phyloP scores from a whole-genome alignment of 2,113 vertebrate genomes.

The Misgurnus mizolepis region DNA sequence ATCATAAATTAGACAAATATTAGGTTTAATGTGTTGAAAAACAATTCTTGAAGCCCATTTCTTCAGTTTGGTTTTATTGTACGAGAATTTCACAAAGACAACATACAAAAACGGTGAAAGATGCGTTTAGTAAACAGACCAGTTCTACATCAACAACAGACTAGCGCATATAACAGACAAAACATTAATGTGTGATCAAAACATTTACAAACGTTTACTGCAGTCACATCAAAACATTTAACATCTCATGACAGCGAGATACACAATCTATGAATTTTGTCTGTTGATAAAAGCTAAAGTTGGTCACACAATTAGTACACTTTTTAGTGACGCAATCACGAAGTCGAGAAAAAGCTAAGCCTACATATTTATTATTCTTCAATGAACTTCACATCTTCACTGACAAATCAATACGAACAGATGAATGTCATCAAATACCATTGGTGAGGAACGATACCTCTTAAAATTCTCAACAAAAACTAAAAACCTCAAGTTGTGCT shows the following conservation, averaged over 20 bases:
- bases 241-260: slow-evolving; percentile 2
- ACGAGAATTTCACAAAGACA: slow-evolving; percentile 7
- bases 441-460: neutral
- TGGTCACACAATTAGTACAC: neutral
- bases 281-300: neutral
- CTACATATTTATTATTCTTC: slow-evolving; percentile 20
- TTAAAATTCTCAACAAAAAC: slow-evolving; percentile 3
- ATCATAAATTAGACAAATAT: no score
- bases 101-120: neutral
- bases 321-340: slow-evolving; percentile 1
- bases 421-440: slow-evolving; percentile 33
- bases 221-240: neutral
- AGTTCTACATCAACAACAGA: neutral
- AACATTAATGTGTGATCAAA: neutral
- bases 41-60: neutral
- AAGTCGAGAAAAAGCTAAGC: neutral
- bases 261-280: neutral
- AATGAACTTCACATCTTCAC: neutral
- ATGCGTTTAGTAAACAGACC: slow-evolving; percentile 6
- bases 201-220: neutral
- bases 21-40: neutral
- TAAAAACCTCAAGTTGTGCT: slow-evolving; percentile 3
- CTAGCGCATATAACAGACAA: neutral
- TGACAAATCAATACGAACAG: slow-evolving; percentile 13
- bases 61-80: slow-evolving; percentile 19